These are phyloP conservation scores for Pseudolycoriella hygida DNA, from an alignment of 2,888 invertebrate genomes.

Conservation along the genomic window DNA sequence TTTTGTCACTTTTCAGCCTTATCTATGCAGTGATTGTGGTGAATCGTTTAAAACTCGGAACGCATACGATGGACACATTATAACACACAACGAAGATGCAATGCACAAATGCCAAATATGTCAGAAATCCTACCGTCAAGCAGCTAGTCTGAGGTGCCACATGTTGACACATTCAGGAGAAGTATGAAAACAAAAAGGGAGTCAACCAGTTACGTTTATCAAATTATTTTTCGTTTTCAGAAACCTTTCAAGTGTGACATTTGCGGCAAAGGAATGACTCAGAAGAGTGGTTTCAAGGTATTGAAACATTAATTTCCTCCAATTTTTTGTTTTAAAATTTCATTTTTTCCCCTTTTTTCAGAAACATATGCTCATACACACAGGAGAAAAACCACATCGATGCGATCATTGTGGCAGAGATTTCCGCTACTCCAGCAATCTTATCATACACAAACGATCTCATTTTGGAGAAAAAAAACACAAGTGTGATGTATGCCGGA, in stretches of 20 bases:
- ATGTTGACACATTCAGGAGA: slow-evolving; percentile 22
- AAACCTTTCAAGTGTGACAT: slow-evolving; percentile 24
- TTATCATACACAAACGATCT: slow-evolving; percentile 23
- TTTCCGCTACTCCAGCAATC: slow-evolving; percentile 26
- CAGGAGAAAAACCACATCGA: slow-evolving; percentile 24
- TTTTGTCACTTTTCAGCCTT: slow-evolving; percentile 13
- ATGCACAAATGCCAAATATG: slow-evolving; percentile 24
- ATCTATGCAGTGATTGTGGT: slow-evolving; percentile 21
- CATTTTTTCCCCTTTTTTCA: slow-evolving; percentile 2
- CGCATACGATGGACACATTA: slow-evolving; percentile 24
- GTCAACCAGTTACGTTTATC: not conserved
- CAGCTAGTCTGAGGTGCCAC: slow-evolving; percentile 23
- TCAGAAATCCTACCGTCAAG: slow-evolving; percentile 23
- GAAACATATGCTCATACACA: slow-evolving; percentile 26
- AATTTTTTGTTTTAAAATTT: not conserved
- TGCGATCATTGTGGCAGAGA: slow-evolving; percentile 22
- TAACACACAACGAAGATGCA: slow-evolving; percentile 22
- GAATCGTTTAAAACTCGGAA: slow-evolving; percentile 27
- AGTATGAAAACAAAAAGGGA: not conserved
- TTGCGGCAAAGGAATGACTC: slow-evolving; percentile 27
- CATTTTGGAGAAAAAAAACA: slow-evolving; percentile 24
- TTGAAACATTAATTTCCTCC: not conserved
- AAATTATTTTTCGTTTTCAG: no score
- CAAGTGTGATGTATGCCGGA: slow-evolving; percentile 19
- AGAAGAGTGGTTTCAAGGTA: slow-evolving; percentile 26